These are phyloP conservation scores for Calypte anna DNA, from an alignment of 2,113 vertebrate species.

Conservation along the genomic window DNA sequence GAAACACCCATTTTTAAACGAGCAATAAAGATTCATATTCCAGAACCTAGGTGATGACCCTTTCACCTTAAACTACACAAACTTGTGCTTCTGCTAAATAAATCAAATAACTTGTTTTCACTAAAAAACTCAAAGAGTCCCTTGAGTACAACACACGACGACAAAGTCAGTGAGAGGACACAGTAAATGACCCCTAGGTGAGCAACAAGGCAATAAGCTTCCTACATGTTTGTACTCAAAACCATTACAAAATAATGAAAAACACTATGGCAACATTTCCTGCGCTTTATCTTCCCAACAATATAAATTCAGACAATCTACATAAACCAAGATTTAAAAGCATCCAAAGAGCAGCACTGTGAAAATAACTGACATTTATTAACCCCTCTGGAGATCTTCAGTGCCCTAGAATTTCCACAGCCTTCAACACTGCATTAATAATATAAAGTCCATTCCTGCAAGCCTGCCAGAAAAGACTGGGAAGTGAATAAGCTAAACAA, in stretches of 20 bases:
- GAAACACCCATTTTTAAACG: not conserved
- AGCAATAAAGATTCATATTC: conserved; percentile 8
- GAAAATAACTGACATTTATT: conserved; percentile 41
- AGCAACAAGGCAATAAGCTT: not conserved
- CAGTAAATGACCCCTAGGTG: not conserved
- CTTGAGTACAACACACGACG: not conserved
- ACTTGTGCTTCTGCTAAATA: not conserved
- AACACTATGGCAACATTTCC: not conserved
- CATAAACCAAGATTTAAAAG: conserved; percentile 38
- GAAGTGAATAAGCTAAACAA: conserved; percentile 76
- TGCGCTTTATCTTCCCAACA: not conserved
- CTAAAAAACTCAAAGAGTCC: not conserved
- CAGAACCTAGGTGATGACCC: not conserved
- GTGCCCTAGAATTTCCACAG: conserved; percentile 58
- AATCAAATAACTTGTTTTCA: conserved; percentile 1
- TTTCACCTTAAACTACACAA: conserved; percentile 13
- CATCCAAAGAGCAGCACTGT: conserved; percentile 1
- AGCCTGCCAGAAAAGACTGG: conserved; percentile 69
- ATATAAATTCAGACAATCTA: conserved; percentile 31
- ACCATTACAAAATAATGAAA: conserved; percentile 12
- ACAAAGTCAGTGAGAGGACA: not conserved
- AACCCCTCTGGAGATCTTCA: conserved; percentile 56
- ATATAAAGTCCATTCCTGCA: conserved; percentile 48
- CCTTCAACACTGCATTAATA: conserved; percentile 61
- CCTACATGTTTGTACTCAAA: conserved; percentile 1